A percentile compares a stretch with the other conserved stretches of the same genome.
These are phyloP conservation scores for Oceanodroma leucorhoa DNA, from an alignment of 2,797 vertebrate genomes.

Conservation along the genomic window DNA sequence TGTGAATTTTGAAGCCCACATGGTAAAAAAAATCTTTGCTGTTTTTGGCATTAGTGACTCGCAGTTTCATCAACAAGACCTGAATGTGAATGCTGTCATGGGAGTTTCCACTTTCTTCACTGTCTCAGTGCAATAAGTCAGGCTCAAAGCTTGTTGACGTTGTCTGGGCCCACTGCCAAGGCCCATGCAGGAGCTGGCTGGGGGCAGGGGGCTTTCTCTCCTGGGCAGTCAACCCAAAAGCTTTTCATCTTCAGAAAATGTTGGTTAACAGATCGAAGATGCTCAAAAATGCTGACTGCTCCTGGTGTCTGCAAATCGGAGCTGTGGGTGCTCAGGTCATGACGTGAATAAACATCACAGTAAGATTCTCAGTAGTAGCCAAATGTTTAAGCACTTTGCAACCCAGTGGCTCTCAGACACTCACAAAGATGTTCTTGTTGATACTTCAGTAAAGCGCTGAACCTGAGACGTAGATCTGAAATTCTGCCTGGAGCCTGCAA, in stretches of 20 bases:
- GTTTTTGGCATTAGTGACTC: not conserved
- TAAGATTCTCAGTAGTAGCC: not conserved
- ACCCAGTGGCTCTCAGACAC: not conserved
- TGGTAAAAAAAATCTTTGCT: not conserved
- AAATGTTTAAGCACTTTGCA: not conserved
- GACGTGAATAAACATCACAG: not conserved
- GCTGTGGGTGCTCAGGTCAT: not conserved
- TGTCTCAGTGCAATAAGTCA: not conserved
- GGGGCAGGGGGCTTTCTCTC: not conserved
- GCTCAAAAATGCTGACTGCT: not conserved
- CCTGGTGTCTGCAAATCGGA: not conserved
- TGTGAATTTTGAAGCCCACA: not conserved
- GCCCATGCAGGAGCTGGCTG: not conserved
- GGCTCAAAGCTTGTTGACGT: not conserved
- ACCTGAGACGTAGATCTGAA: not conserved
- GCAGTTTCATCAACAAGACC: conserved; percentile 37
- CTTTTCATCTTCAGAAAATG: conserved; percentile 30
- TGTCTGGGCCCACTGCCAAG: conserved; percentile 32
- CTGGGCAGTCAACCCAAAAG: not conserved
- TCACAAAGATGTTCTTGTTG: not conserved
- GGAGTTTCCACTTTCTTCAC: conserved; percentile 21
- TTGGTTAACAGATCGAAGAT: conserved; percentile 15
- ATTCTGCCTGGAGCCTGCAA: not conserved
- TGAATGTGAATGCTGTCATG: conserved; percentile 28
- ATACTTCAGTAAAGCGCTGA: not conserved